A percentile compares a stretch with the other conserved stretches of the same genome.
Evolutionary conservation across 2,113 vertebrate genomes (phyloP).

Genomic region (Podarcis muralis): DNA sequence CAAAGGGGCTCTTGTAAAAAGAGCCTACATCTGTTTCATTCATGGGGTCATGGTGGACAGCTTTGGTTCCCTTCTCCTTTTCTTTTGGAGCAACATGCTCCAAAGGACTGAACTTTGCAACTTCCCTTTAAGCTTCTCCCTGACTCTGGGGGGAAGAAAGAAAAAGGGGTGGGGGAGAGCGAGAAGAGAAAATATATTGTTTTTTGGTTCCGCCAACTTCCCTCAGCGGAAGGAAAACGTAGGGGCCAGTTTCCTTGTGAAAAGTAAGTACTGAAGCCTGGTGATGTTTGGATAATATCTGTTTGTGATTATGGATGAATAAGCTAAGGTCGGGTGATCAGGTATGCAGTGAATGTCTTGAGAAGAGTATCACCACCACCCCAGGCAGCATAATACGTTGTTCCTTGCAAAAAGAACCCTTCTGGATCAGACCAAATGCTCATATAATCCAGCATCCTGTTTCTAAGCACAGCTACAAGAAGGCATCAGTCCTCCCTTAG

Average conservation of each 20-base stretch:
- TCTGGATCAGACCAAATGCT: neutral
- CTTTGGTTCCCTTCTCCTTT: constrained; percentile 15
- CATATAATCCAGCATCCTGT: too few species aligned
- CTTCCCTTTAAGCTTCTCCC: constrained; percentile 46
- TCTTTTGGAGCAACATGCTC: constrained; percentile 5
- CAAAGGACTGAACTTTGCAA: constrained; percentile 18
- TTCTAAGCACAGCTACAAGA: neutral
- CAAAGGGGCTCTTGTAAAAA: constrained; percentile 56
- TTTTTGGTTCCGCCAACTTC: neutral
- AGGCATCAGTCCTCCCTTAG: neutral
- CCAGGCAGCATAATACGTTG: neutral
- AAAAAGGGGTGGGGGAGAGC: too few species aligned
- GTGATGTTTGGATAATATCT: neutral
- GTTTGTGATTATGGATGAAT: neutral
- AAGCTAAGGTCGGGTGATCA: neutral
- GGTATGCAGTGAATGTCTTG: neutral
- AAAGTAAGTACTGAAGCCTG: neutral
- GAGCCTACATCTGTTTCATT: constrained; percentile 74
- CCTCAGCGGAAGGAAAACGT: neutral
- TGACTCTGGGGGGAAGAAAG: too few species aligned
- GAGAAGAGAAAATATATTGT: neutral
- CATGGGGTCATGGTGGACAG: constrained; percentile 55
- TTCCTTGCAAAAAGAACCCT: too few species aligned
- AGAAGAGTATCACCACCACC: neutral
- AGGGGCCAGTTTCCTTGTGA: neutral